Evolutionary conservation across 1,140 invertebrate species (phyloP).

Genomic region (Mylabris phalerata): DNA sequence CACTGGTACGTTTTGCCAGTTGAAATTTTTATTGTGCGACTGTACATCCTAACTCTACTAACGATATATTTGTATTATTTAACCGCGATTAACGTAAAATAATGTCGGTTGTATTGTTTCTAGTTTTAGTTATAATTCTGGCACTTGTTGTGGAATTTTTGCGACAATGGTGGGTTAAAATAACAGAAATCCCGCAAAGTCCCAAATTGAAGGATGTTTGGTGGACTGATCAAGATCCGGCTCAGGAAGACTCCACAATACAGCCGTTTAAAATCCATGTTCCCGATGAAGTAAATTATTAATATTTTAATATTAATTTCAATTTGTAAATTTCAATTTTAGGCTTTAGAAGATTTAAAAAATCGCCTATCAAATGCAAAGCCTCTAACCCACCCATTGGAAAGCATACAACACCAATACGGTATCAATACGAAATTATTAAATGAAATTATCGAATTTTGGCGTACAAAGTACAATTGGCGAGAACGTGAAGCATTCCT

Average conservation of each 20-base stretch:
- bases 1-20: too few species aligned
- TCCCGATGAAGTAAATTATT: constrained; percentile 29
- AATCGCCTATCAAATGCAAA: constrained; percentile 49
- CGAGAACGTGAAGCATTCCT: constrained; percentile 56
- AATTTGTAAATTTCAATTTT: neutral
- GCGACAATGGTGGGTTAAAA: too few species aligned
- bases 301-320: neutral
- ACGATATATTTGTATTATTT: neutral
- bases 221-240: constrained; percentile 41
- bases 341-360: constrained; percentile 59
- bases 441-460: constrained; percentile 66
- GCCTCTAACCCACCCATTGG: constrained; percentile 53
- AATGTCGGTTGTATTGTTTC: too few species aligned
- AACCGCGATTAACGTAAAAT: neutral
- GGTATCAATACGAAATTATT: constrained; percentile 68
- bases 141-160: too few species aligned
- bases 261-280: constrained; percentile 45
- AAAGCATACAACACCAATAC: constrained; percentile 65
- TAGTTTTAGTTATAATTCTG: too few species aligned
- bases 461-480: constrained; percentile 73
- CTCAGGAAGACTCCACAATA: constrained; percentile 39
- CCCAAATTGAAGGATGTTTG: constrained; percentile 30
- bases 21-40: too few species aligned
- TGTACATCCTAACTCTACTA: too few species aligned
- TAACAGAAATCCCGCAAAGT: neutral